Percentiles rank a stretch among this genome's conserved stretches.
Evolutionary conservation across 1,140 invertebrate genomes (phyloP).

Genomic region (Contarinia nasturtii): DNA sequence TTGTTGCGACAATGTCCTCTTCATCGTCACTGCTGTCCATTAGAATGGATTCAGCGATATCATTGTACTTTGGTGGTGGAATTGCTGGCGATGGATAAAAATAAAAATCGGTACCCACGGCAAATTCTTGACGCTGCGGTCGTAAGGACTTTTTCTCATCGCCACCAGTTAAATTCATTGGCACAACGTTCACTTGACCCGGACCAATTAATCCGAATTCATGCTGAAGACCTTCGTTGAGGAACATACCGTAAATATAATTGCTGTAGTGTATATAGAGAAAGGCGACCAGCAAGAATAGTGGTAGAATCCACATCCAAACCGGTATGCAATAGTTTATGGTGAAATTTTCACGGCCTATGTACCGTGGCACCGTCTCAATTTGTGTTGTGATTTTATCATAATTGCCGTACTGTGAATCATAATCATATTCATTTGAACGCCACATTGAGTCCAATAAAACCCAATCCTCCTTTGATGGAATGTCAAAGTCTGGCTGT

Average conservation of each 20-base stretch:
- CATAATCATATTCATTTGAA: neutral
- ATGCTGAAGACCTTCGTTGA: too few relatives aligned
- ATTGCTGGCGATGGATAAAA: neutral
- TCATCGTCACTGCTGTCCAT: neutral
- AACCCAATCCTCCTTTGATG: neutral
- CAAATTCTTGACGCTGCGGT: neutral
- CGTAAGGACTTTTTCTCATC: neutral
- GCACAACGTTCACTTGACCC: too few relatives aligned
- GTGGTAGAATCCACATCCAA: neutral
- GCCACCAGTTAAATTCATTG: too few relatives aligned
- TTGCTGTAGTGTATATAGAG: neutral
- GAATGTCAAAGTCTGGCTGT: neutral
- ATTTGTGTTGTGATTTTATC: neutral
- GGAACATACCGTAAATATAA: too few relatives aligned
- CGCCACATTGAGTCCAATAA: neutral
- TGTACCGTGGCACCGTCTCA: neutral
- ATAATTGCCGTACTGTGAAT: neutral
- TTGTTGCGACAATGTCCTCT: too few relatives aligned
- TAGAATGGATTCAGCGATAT: neutral
- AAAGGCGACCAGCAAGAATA: neutral
- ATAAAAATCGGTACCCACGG: neutral
- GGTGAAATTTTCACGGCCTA: neutral
- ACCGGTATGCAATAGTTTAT: neutral
- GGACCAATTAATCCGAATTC: too few relatives aligned
- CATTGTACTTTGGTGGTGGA: neutral